Evolutionary conservation across 2,113 vertebrate genomes (phyloP), one percentile per base, ranked within the genome.

Genomic region (Girardinichthys multiradiatus): DNA sequence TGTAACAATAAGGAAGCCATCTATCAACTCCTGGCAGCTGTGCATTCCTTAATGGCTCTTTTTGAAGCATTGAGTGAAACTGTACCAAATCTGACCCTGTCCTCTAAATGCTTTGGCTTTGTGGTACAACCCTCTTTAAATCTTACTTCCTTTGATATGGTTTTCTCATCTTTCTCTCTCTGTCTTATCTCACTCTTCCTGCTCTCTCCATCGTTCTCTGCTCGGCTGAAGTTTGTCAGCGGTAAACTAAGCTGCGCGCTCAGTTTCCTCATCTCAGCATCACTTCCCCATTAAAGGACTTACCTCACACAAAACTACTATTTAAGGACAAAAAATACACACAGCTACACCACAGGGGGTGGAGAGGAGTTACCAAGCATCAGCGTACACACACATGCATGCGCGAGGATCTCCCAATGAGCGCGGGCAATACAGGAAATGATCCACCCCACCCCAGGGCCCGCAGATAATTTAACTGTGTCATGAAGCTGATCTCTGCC

Each of bases 341-440:
- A 80, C 35, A 0, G 37, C 2, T 17, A 42, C 65, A 24, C 35
- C 2, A 11, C 8, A 24, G 63, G 80, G 70, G 77, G 75, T 65
- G 77, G 71, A 70, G 79, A 57, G 76, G 64, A 82, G 60, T 70
- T 82, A 70, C 57, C 2, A 68, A n/a, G 57, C 33, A 72, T 2
- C n/a, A 31, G 64, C 59, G 60, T 30, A 0, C 14, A 19, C 42
- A 64, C 60, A 61, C 37, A 65, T 39, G 67, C 68, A 62, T 15
- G 70, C 75, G 75, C 66, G 13, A 88, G 80, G 75, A 88, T 87
- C 81, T 88, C 82, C 86, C 76, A 51, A 17, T 26, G 12, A 70
- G 81, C 83, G 64, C 76, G 85, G 48, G 87, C 82, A 87, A 94
- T 94, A 88, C 92, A 95, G 95, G 93, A 96, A 96, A 95, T 93